Conservation (phyloP, 1,140 invertebrate genomes). For the Ceratina japonica region DNA sequence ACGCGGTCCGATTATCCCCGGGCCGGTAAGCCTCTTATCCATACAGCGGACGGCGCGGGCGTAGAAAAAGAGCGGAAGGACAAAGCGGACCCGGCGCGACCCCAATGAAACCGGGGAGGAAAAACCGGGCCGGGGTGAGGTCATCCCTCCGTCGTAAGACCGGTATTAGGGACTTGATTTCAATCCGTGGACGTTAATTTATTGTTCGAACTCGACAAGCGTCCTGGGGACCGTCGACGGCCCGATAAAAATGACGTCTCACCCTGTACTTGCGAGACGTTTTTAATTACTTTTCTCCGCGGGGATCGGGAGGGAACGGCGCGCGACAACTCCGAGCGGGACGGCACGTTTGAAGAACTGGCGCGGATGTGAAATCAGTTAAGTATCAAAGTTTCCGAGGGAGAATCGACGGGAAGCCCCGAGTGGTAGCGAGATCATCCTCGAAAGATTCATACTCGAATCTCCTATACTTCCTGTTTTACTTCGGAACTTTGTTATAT, state of each 20-base stretch:
- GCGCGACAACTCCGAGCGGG: too few relatives aligned
- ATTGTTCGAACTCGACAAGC: background rate
- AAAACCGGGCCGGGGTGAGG: background rate
- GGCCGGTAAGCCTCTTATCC: constrained; percentile 26
- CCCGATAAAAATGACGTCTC: background rate
- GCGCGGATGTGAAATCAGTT: too few relatives aligned
- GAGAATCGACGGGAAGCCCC: too few relatives aligned
- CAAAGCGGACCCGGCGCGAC: constrained; percentile 6
- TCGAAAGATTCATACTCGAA: too few relatives aligned
- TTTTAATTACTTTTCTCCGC: constrained; percentile 3
- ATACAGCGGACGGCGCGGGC: background rate
- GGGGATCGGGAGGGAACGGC: too few relatives aligned
- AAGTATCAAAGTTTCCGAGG: too few relatives aligned
- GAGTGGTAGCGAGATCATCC: too few relatives aligned
- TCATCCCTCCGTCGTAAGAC: constrained; percentile 1
- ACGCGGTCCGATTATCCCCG: constrained; percentile 7
- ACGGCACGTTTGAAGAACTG: too few relatives aligned
- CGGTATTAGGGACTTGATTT: constrained; percentile 23
- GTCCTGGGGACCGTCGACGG: background rate
- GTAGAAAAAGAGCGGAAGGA: background rate
- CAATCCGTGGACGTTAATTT: constrained; percentile 28
- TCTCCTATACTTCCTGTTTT: too few relatives aligned
- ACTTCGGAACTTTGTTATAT: too few relatives aligned
- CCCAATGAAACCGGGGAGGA: background rate
- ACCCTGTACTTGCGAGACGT: background rate